Percentiles rank a stretch among this genome's conserved stretches.
Conservation (phyloP, 2,113 vertebrate species). For the Promerops cafer region DNA sequence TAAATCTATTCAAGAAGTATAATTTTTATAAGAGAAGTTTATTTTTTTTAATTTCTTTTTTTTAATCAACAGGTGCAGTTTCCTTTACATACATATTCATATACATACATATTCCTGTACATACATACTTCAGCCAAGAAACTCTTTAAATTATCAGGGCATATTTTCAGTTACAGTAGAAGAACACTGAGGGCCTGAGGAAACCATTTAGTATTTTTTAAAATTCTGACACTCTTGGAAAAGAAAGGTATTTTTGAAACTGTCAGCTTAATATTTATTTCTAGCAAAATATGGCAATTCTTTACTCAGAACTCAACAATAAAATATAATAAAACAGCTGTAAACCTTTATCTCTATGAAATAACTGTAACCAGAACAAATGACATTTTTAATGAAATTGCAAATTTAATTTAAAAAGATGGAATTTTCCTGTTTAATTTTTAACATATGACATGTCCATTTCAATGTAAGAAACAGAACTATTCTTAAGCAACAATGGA, state of each 20-base stretch:
- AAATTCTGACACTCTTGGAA: background rate
- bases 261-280: background rate
- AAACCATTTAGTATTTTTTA: background rate
- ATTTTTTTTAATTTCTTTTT: background rate
- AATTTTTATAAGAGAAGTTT: background rate
- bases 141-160: background rate
- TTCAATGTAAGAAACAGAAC: background rate
- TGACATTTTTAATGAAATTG: background rate
- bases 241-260: background rate
- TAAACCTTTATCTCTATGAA: background rate
- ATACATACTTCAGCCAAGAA: background rate
- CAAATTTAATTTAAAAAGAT: background rate
- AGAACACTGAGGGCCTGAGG: background rate
- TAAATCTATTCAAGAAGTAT: background rate
- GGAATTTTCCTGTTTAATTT: background rate
- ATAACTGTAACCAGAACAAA: background rate
- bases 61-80: background rate
- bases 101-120: background rate
- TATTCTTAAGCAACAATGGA: background rate
- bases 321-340: background rate
- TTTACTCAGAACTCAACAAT: background rate
- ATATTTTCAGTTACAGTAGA: background rate
- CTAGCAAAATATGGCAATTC: background rate
- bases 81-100: background rate
- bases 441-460: background rate